A percentile compares a stretch with the other conserved stretches of the same genome.
Conservation (phyloP, 2,888 invertebrate genomes). For the Heliconius ethilla region DNA sequence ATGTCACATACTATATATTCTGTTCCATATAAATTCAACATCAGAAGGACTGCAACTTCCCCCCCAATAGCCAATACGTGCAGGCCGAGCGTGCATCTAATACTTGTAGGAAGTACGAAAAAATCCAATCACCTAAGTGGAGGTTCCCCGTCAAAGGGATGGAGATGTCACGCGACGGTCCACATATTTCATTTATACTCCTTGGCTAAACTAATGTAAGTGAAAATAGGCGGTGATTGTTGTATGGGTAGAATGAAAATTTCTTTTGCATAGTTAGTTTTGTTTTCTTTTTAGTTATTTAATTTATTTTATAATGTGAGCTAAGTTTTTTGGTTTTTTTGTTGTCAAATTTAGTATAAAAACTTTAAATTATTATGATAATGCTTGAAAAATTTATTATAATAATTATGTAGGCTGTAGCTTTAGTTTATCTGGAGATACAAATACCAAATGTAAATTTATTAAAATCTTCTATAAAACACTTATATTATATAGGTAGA, state of each 20-base stretch:
- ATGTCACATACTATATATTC: not conserved
- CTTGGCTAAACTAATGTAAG: constrained; percentile 77
- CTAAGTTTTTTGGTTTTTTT: too few relatives aligned
- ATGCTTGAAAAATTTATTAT: too few relatives aligned
- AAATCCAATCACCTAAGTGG: constrained; percentile 75
- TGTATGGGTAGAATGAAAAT: constrained; percentile 56
- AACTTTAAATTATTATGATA: too few relatives aligned
- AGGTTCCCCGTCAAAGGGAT: constrained; percentile 56
- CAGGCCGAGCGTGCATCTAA: constrained; percentile 44
- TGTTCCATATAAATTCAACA: constrained; percentile 43
- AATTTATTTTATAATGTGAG: too few relatives aligned
- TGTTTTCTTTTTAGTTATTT: too few relatives aligned
- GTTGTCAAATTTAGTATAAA: too few relatives aligned
- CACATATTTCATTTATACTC: constrained; percentile 79
- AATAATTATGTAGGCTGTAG: too few relatives aligned
- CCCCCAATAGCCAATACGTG: constrained; percentile 7
- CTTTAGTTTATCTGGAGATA: too few relatives aligned
- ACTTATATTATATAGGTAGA: too few relatives aligned
- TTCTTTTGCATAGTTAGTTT: too few relatives aligned
- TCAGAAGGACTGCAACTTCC: constrained; percentile 54
- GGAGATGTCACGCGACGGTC: constrained; percentile 73
- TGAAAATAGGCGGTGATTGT: constrained; percentile 76
- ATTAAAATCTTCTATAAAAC: too few relatives aligned
- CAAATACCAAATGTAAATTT: too few relatives aligned
- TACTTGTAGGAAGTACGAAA: constrained; percentile 42